Evolutionary conservation across 2,888 invertebrate species (phyloP).

Genomic region (Scaptomyza flava): DNA sequence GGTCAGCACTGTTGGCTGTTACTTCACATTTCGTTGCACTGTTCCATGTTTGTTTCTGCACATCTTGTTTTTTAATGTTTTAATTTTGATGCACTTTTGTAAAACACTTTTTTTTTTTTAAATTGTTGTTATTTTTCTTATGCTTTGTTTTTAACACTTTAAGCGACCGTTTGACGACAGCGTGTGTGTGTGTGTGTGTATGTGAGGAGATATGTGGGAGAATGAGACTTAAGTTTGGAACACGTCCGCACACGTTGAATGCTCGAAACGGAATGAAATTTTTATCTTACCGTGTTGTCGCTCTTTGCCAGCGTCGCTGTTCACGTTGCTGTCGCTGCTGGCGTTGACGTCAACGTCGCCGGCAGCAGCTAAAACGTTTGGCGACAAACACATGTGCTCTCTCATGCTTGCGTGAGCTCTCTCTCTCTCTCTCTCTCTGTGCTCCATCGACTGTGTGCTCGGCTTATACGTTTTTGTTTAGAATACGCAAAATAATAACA

Average conservation of each 20-base stretch:
- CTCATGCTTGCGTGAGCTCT: slow-evolving; percentile 26
- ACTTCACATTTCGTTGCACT: slow-evolving; percentile 63
- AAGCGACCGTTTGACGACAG: slow-evolving; percentile 38
- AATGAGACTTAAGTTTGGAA: slow-evolving; percentile 38
- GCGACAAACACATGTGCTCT: slow-evolving; percentile 43
- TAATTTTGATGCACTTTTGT: slow-evolving; percentile 13
- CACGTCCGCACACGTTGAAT: slow-evolving; percentile 82
- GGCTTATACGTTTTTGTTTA: slow-evolving; percentile 77
- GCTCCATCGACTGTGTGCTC: slow-evolving; percentile 16
- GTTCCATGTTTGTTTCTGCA: slow-evolving; percentile 51
- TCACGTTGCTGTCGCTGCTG: slow-evolving; percentile 11
- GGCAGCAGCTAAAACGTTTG: slow-evolving; percentile 12
- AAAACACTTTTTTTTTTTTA: slow-evolving; percentile 1
- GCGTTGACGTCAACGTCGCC: slow-evolving; percentile 16
- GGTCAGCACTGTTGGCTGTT: slow-evolving; percentile 38
- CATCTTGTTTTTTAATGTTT: slow-evolving; percentile 23
- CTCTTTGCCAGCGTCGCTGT: slow-evolving; percentile 35
- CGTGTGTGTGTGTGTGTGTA: slow-evolving; percentile 18
- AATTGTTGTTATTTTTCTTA: slow-evolving; percentile 5
- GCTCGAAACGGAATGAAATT: slow-evolving; percentile 83
- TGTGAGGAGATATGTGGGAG: slow-evolving; percentile 19
- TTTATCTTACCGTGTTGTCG: slow-evolving; percentile 65
- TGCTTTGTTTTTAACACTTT: slow-evolving; percentile 38
- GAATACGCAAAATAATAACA: slow-evolving; percentile 83
- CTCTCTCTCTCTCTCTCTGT: slow-evolving; percentile 21